Base-by-base conservation (phyloP, 2,113 vertebrate species). In the Pachypanchax playfairii region DNA sequence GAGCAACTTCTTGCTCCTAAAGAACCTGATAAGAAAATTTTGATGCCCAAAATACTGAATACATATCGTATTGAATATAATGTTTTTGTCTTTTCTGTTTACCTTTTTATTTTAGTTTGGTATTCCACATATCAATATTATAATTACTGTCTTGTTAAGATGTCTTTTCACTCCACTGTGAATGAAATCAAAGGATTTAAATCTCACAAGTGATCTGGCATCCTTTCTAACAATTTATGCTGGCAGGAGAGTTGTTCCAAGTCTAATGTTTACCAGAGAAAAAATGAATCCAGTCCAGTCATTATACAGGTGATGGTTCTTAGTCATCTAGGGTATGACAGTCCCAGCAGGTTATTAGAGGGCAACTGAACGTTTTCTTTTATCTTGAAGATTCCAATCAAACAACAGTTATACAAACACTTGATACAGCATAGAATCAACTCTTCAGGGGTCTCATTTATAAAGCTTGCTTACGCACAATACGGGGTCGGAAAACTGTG, bases 141-240 rank as follows among this genome's bases (percentile, higher is more conserved):
- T 51, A 67, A 56, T 55, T 70, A 72, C 71, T 62, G 77, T 41
- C 50, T 50, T 25, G n/a, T 2, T n/a, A 33, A 43, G n/a, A 25
- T n/a, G 33, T n/a, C 3, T 33, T 28, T 49, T 55, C n/a, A 36
- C 21, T 75, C 67, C 20, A 36, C 47, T 31, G 29, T 57, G 36
- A 47, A 53, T 50, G 58, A 80, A 87, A 86, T 80, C 70, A 80
- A 65, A 73, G 71, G 22, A 29, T 68, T 67, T 20, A 61, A 25
- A 54, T 70, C 70, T 66, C 59, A 65, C 20, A 46, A 66, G 42
- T 46, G 54, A 22, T 60, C 66, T 58, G 56, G 72, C 54, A 59
- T 21, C 69, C 36, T 73, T 48, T 65, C 69, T 55, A 61, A 60
- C 62, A 70, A 48, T 52, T 44, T 77, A 53, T 10, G 28, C 52